A percentile compares a stretch with the other conserved stretches of the same genome.
These are phyloP conservation scores for Actinostola sp. DNA, from an alignment of 92 coral and sea anemone species.

Conservation along the genomic window DNA sequence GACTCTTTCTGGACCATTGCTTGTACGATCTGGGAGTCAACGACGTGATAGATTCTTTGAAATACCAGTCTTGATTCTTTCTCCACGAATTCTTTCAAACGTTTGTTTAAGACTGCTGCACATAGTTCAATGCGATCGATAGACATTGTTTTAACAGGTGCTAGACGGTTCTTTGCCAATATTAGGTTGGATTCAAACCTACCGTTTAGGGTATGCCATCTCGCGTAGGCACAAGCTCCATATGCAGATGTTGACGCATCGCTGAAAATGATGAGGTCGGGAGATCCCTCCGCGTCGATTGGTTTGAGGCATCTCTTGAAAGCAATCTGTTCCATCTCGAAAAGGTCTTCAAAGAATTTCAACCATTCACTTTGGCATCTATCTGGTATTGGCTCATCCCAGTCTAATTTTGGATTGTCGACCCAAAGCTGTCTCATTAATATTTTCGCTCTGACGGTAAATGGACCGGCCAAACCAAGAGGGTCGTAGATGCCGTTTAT, in stretches of 20 bases:
- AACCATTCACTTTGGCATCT: constrained; percentile 27
- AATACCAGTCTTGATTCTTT: too few species aligned
- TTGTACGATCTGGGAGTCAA: constrained; percentile 53
- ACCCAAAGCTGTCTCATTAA: constrained; percentile 53
- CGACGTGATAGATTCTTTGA: constrained; percentile 25
- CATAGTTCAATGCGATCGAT: constrained; percentile 49
- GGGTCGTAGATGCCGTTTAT: constrained; percentile 51
- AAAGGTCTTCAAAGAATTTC: constrained; percentile 41
- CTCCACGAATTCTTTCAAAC: constrained; percentile 45
- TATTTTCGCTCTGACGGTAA: constrained; percentile 59
- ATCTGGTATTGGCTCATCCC: constrained; percentile 57
- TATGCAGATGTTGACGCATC: constrained; percentile 51
- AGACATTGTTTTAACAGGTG: constrained; percentile 46
- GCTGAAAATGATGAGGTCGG: constrained; percentile 44
- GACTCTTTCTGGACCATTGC: too few species aligned
- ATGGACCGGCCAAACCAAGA: constrained; percentile 49
- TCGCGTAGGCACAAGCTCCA: constrained; percentile 46
- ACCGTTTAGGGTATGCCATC: constrained; percentile 27
- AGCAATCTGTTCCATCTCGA: constrained; percentile 32
- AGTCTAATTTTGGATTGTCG: constrained; percentile 22
- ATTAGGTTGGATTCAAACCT: constrained; percentile 17
- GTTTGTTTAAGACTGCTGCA: constrained; percentile 40
- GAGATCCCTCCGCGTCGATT: constrained; percentile 30
- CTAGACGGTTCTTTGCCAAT: constrained; percentile 46
- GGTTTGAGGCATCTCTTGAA: constrained; percentile 56